phyloP scores from a whole-genome alignment of 2,113 vertebrate genomes.

The Chunga burmeisteri region DNA sequence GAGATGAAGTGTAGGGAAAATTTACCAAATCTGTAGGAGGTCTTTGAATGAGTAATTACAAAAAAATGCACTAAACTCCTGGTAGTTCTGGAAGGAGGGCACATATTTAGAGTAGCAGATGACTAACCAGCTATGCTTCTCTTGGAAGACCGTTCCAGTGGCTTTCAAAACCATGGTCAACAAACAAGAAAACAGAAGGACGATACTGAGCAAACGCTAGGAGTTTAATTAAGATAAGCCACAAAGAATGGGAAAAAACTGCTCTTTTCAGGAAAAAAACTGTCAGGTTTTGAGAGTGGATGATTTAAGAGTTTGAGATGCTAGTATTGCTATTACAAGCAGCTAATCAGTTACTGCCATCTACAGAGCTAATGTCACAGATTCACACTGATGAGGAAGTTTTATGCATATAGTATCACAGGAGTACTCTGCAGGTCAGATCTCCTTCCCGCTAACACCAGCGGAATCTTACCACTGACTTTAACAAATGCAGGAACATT shows the following conservation, averaged over 20 bases:
- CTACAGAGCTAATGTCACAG: not conserved
- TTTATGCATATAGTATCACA: not conserved
- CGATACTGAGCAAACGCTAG: not conserved
- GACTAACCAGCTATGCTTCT: not conserved
- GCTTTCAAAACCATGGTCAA: not conserved
- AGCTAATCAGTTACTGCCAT: slow-evolving; percentile 24
- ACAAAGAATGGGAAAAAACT: not conserved
- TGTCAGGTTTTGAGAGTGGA: not conserved
- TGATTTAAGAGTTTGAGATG: not conserved
- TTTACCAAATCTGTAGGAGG: not conserved
- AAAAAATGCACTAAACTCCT: not conserved
- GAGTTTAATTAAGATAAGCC: not conserved
- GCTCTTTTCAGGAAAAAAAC: not conserved
- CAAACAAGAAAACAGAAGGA: not conserved
- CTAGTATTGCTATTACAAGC: not conserved
- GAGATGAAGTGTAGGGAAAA: not conserved
- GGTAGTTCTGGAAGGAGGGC: not conserved
- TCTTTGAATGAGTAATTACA: not conserved
- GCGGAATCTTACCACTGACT: not conserved
- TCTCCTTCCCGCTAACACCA: not conserved
- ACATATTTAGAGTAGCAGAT: not conserved
- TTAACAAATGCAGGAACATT: not conserved
- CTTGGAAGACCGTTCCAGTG: not conserved
- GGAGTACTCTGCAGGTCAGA: not conserved
- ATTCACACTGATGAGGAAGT: not conserved